Evolutionary conservation across 2,797 vertebrate species (phyloP).

Genomic region (Setipinna tenuifilis): DNA sequence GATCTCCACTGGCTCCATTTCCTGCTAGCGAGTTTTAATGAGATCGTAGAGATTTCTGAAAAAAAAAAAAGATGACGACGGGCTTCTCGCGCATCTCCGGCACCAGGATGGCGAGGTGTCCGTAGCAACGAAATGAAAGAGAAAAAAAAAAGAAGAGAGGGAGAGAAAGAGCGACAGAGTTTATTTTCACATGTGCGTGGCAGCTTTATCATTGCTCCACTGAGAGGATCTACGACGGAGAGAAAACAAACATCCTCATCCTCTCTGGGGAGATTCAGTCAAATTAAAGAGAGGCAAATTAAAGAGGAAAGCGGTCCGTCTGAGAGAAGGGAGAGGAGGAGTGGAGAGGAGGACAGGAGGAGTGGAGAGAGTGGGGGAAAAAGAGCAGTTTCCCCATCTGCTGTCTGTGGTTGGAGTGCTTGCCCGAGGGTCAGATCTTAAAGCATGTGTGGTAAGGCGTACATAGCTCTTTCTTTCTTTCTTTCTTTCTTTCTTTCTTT

Average conservation of each 20-base stretch:
- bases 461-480: not conserved
- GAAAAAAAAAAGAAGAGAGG: no score
- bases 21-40: slow-evolving; percentile 22
- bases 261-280: slow-evolving; percentile 45
- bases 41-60: not conserved
- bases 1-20: not conserved
- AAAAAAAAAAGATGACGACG: no score
- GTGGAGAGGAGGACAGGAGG: not conserved
- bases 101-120: slow-evolving; percentile 6
- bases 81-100: not conserved
- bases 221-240: slow-evolving; percentile 44
- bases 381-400: slow-evolving; percentile 18
- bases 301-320: slow-evolving; percentile 47
- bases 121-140: not conserved
- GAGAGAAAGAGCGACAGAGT: not conserved
- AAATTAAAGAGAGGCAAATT: slow-evolving; percentile 56
- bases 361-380: not conserved
- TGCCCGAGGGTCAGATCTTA: slow-evolving; percentile 2
- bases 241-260: slow-evolving; percentile 58
- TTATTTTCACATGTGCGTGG: slow-evolving; percentile 35
- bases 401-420: slow-evolving; percentile 19
- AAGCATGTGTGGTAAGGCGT: not conserved
- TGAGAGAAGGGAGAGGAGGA: slow-evolving; percentile 33
- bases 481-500: not conserved
- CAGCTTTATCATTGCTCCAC: slow-evolving; percentile 48